phyloP scores from a whole-genome alignment of 2,797 vertebrate genomes.

The Anomalospiza imberbis region DNA sequence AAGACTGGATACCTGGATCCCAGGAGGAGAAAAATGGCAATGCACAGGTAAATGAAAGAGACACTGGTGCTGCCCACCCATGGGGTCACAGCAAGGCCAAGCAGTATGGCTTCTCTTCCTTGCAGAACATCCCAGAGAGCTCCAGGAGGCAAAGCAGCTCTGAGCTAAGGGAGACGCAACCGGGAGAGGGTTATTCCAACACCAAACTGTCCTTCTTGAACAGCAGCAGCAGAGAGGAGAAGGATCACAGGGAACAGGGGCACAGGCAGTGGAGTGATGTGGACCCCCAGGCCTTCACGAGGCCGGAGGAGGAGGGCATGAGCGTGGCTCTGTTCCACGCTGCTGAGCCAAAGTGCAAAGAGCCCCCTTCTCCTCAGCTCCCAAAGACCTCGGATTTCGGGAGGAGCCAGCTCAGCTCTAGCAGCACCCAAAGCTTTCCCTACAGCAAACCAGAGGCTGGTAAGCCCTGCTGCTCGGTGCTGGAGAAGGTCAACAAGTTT shows the following conservation, averaged over 20 bases:
- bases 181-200: not conserved
- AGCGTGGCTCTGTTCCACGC: conserved; percentile 20
- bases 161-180: conserved; percentile 9
- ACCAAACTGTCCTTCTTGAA: not conserved
- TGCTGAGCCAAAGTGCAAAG: conserved; percentile 7
- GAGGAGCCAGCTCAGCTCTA: conserved; percentile 79
- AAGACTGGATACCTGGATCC: conserved; percentile 49
- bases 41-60: conserved; percentile 45
- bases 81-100: conserved; percentile 35
- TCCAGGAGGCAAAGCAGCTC: conserved; percentile 67
- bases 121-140: conserved; percentile 70
- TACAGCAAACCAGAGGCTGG: conserved; percentile 55
- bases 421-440: conserved; percentile 46
- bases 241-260: not conserved
- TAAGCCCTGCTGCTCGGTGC: conserved; percentile 79
- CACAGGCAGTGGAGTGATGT: conserved; percentile 42
- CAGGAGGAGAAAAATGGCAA: conserved; percentile 59
- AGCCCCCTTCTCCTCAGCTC: not conserved
- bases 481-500: conserved; percentile 91
- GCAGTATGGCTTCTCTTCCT: conserved; percentile 56
- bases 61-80: not conserved
- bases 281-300: conserved; percentile 34
- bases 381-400: conserved; percentile 62
- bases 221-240: conserved; percentile 39
- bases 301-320: conserved; percentile 59